Conservation (phyloP, 2,888 invertebrate species). For the Dynastes hyllus region DNA sequence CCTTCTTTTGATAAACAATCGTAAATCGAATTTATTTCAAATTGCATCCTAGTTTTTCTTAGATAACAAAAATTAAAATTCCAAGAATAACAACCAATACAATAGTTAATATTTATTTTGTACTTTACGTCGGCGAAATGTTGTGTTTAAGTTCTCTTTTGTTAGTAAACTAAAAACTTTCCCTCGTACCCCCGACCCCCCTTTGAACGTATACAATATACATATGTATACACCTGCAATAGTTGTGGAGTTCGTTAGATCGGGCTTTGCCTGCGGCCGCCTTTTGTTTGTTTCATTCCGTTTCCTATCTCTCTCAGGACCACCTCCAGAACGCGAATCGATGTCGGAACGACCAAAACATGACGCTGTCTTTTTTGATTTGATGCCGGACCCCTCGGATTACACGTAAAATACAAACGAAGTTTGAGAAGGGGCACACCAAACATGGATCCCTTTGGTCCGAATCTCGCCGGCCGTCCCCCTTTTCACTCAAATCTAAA, state of each 20-base stretch:
- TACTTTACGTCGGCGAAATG: neutral
- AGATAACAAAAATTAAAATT: neutral
- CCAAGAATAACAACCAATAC: neutral
- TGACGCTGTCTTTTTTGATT: conserved; percentile 36
- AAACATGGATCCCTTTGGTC: neutral
- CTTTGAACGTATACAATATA: neutral
- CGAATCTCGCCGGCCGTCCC: neutral
- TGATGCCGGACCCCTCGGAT: neutral
- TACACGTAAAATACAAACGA: neutral
- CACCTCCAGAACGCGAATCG: neutral
- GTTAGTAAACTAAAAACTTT: conserved; percentile 33
- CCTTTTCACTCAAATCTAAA: no score
- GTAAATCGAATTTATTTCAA: no score
- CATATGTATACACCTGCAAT: conserved; percentile 27
- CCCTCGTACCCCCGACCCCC: no score
- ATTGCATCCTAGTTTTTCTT: no score
- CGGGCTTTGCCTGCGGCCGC: conserved; percentile 25
- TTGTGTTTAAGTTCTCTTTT: conserved; percentile 3
- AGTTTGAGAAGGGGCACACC: neutral
- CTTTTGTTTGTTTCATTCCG: conserved; percentile 30
- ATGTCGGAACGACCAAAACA: conserved; percentile 1
- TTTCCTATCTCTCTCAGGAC: conserved; percentile 1
- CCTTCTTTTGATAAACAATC: no score
- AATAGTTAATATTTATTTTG: neutral
- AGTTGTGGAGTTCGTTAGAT: conserved; percentile 29